Conservation (phyloP, 92 coral and sea anemone genomes). For the Montipora capitata region DNA sequence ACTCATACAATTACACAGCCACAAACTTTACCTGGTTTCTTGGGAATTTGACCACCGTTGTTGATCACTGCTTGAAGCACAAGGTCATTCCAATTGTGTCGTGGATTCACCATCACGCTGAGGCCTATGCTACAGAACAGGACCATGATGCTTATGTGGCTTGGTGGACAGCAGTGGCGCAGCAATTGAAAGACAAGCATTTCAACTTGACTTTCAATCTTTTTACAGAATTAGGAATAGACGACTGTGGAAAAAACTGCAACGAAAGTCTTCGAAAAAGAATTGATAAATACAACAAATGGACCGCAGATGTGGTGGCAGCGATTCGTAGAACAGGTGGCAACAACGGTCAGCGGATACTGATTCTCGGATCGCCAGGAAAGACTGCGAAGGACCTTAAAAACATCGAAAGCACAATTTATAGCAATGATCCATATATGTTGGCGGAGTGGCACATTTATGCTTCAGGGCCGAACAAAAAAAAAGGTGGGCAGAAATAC, state of each 20-base stretch:
- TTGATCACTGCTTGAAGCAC: constrained; percentile 46
- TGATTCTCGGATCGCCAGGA: constrained; percentile 81
- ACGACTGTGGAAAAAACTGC: constrained; percentile 51
- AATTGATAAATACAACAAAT: constrained; percentile 19
- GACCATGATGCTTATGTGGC: constrained; percentile 51
- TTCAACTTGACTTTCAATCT: constrained; percentile 78
- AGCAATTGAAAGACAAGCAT: constrained; percentile 64
- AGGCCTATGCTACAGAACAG: constrained; percentile 51
- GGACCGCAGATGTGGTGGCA: constrained; percentile 76
- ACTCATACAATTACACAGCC: constrained; percentile 35
- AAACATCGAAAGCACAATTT: constrained; percentile 23
- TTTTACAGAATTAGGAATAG: constrained; percentile 81
- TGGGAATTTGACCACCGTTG: constrained; percentile 27
- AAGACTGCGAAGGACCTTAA: constrained; percentile 35
- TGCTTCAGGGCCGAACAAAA: constrained; percentile 82
- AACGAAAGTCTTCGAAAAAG: constrained; percentile 73
- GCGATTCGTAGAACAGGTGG: constrained; percentile 79
- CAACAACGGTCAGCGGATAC: constrained; percentile 62
- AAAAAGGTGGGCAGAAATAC: constrained; percentile 32
- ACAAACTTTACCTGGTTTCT: constrained; percentile 41
- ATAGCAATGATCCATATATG: constrained; percentile 49
- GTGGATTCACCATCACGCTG: constrained; percentile 74
- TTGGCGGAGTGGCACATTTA: constrained; percentile 84
- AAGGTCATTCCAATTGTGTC: constrained; percentile 64
- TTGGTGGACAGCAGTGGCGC: constrained; percentile 78